Base-by-base conservation (phyloP, 1,140 invertebrate genomes). In the Hormaphis cornu region DNA sequence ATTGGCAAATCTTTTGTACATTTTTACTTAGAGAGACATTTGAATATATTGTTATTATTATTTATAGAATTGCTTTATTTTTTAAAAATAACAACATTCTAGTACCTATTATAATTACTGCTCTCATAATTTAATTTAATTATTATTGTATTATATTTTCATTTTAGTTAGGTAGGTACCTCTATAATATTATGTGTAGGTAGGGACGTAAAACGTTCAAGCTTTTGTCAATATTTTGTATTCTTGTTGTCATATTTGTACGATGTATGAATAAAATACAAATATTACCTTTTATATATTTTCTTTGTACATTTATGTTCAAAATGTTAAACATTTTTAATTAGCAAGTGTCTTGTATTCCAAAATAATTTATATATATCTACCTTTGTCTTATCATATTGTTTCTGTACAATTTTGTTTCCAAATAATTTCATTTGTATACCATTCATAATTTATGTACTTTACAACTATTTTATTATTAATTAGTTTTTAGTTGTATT, bases 401-500 rank as follows among this genome's bases (percentile, higher is more conserved):
- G 20, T 66, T 48, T 35, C 30, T 50, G 8, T 37, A 24, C 26
- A 3, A 50, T 46, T 50, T 20, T 22, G 16, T 66, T 9, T 46
- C 33, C 16, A 20, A 50, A 66, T 14, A 3, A 48, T 66, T 50
- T 58, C 1, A 48, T 66, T 61, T 61, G 24, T 63, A 63, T 22
- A n/a, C n/a, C n/a, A n/a, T n/a, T n/a, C n/a, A n/a, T n/a, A n/a
- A 63, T 48, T 63, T 30, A 20, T 63, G 48, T 66, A 48, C 26
- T 50, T 48, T 66, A 6, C n/a, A 66, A 22, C 12, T 66, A n/a
- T n/a, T 48, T 66, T 50, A 66, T 66, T 66, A 66, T 50, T 66
- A 48, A 50, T 66, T 66, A 66, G 61, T 33, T 66, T 58, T 66
- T 66, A 66, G 61, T 50, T 50, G 44, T 50, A 50, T 66, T 35